These are phyloP conservation scores for Podarcis cretensis DNA, from an alignment of 2,113 vertebrate genomes.

Conservation along the genomic window DNA sequence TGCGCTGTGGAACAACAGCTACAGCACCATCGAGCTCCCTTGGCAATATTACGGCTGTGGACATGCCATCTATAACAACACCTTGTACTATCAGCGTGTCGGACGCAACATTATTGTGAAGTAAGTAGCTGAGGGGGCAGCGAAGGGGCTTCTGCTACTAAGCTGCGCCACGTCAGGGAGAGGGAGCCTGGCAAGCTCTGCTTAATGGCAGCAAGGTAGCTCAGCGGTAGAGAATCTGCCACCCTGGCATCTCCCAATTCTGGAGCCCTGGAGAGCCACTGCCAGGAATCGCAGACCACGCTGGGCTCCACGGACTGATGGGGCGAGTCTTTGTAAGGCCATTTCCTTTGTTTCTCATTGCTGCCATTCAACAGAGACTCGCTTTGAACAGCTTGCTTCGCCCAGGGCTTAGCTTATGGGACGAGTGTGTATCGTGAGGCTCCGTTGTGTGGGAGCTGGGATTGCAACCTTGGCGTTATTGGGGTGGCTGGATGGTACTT, in stretches of 20 bases:
- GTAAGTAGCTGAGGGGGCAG: conserved; percentile 70
- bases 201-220: not conserved
- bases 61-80: conserved; percentile 85
- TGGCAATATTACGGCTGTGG: conserved; percentile 92
- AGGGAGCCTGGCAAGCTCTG: not conserved
- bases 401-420: not conserved
- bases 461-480: not conserved
- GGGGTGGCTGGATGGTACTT: conserved; percentile 31
- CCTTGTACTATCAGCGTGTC: conserved; percentile 92
- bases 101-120: conserved; percentile 86
- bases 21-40: conserved; percentile 78
- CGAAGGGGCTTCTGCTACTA: not conserved
- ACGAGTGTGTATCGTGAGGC: not conserved
- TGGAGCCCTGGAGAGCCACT: too few relatives aligned
- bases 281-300: too few relatives aligned
- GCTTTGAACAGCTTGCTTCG: not conserved
- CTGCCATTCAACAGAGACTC: not conserved
- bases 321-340: too few relatives aligned
- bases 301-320: too few relatives aligned
- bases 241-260: too few relatives aligned
- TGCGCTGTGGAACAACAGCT: conserved; percentile 82
- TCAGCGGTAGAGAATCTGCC: too few relatives aligned
- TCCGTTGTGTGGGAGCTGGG: not conserved
- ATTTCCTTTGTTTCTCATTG: not conserved
- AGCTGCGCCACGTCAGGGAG: not conserved